phyloP scores from a whole-genome alignment of 2,888 invertebrate species.

The Pollenia labialis region DNA sequence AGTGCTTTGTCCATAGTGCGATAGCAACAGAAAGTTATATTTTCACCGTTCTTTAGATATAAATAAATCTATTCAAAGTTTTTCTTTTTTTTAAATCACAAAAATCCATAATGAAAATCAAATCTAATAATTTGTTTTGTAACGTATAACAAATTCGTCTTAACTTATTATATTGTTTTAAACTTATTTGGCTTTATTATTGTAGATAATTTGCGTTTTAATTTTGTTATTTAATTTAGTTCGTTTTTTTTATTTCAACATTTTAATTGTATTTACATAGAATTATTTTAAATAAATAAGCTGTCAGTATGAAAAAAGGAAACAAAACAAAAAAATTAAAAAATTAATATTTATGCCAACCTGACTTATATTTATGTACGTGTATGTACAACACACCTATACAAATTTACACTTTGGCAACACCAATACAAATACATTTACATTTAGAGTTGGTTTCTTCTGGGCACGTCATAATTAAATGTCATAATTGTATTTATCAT shows the following conservation, averaged over 20 bases:
- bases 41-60: no score
- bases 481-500: conserved; percentile 50
- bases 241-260: not conserved
- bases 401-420: not conserved
- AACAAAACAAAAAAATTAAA: conserved; percentile 11
- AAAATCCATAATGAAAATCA: no score
- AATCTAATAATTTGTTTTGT: not conserved
- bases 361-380: not conserved
- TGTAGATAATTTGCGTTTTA: not conserved
- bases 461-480: conserved; percentile 41
- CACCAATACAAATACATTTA: not conserved
- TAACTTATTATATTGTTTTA: not conserved
- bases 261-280: conserved; percentile 5
- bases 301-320: not conserved
- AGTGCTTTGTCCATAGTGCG: no score
- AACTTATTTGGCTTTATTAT: not conserved
- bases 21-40: no score
- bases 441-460: not conserved
- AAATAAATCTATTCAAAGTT: no score
- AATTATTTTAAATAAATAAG: conserved; percentile 45
- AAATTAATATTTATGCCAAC: not conserved
- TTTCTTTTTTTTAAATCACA: no score
- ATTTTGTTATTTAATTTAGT: conserved; percentile 9
- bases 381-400: not conserved
- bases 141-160: not conserved